Base-by-base conservation (phyloP, 2,113 vertebrate species). In the Vombatus ursinus region DNA sequence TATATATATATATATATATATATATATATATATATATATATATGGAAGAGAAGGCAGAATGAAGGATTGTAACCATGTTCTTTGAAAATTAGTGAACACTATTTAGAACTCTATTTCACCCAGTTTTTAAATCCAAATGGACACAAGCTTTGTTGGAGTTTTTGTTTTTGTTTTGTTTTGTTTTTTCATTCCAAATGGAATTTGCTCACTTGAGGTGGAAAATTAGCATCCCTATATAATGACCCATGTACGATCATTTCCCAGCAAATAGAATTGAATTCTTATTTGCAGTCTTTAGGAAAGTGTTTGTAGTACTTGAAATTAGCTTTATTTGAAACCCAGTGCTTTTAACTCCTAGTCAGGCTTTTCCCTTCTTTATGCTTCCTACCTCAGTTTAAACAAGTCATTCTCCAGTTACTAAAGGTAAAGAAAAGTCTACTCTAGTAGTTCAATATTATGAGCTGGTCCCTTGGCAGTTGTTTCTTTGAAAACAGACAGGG, bases 351-450 rank as follows among this genome's bases (percentile, higher is more conserved):
- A 48, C 8, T 14, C 89, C 22, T 94, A 53, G 6, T 8, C 0
- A 95, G 61, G 16, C 61, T n/a, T 8, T 94, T 94, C n/a, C 50
- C 89, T 92, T n/a, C n/a, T n/a, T 28, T 57, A 7, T 25, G 95
- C 16, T 1, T 94, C 50, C 68, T 53, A 92, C 19, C 91, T 77
- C 2, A 0, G 49, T 28, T 52, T 51, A 31, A 52, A 14, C 52
- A 16, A 25, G 0, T 6, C 22, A n/a, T 16, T 6, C 16, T 7
- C 26, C 10, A 90, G 8, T 90, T 10, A 14, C 54, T 50, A 48
- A 8, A 1, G 47, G 48, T 11, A 52, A 3, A 3, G 12, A 50
- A 7, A 24, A 10, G 8, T 48, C 22, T n/a, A 5, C 52, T 90
- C 8, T 4, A 23, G 31, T 2, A 24, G 23, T 26, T 28, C 61